Evolutionary conservation across 2,888 invertebrate species (phyloP).

Genomic region (Acrobasis repandana): DNA sequence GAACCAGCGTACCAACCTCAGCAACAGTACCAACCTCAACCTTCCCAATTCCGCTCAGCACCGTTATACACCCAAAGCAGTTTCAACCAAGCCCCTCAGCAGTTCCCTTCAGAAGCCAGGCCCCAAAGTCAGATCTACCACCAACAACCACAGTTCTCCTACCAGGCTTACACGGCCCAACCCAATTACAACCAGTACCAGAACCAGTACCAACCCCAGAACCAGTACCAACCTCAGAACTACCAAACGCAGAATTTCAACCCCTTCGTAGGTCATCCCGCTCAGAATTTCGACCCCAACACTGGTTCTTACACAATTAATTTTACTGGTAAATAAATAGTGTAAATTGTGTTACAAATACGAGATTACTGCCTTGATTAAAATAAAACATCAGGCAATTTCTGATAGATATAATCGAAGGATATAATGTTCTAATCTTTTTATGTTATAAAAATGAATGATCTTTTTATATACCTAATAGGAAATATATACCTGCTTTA

Average conservation of each 20-base stretch:
- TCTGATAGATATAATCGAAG: too few species aligned
- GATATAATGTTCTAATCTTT: too few species aligned
- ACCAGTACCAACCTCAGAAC: slow-evolving; percentile 59
- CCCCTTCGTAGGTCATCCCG: slow-evolving; percentile 86
- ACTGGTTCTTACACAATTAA: slow-evolving; percentile 91
- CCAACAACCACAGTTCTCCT: slow-evolving; percentile 70
- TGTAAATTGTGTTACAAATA: background rate
- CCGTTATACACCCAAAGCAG: slow-evolving; percentile 51
- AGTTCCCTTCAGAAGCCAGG: slow-evolving; percentile 57
- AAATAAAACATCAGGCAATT: background rate
- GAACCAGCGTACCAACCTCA: slow-evolving; percentile 46
- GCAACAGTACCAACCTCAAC: slow-evolving; percentile 50
- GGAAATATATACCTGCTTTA: too few species aligned
- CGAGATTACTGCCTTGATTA: background rate
- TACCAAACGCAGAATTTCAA: slow-evolving; percentile 65
- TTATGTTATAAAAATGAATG: too few species aligned
- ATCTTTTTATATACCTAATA: too few species aligned
- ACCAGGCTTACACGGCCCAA: slow-evolving; percentile 65
- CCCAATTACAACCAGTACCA: slow-evolving; percentile 53
- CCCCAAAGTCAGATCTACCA: slow-evolving; percentile 72
- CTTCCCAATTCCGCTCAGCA: slow-evolving; percentile 39
- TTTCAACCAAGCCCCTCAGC: slow-evolving; percentile 61
- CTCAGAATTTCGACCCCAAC: slow-evolving; percentile 87
- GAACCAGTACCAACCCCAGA: slow-evolving; percentile 48
- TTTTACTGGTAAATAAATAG: slow-evolving; percentile 82